A percentile compares a stretch with the other conserved stretches of the same genome.
phyloP scores from a whole-genome alignment of 2,888 invertebrate species.

The Laothoe populi region DNA sequence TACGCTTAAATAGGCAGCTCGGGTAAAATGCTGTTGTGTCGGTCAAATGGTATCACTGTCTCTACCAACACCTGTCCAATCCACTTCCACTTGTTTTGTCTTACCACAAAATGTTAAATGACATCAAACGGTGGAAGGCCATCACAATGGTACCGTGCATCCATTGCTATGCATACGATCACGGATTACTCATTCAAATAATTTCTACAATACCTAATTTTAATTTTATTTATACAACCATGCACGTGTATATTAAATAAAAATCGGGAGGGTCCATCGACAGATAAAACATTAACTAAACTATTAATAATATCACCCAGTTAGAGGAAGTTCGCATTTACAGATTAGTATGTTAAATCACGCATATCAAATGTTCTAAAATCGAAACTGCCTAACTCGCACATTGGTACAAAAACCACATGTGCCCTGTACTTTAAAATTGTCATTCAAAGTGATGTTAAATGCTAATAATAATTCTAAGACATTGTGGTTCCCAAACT shows the following conservation, averaged over 20 bases:
- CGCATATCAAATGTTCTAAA: slow-evolving; percentile 6
- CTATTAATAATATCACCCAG: slow-evolving; percentile 25
- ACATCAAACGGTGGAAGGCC: not conserved
- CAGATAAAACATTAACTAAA: slow-evolving; percentile 18
- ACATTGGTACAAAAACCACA: not conserved
- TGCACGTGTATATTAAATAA: not conserved
- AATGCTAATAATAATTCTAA: slow-evolving; percentile 27
- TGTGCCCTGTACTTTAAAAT: not conserved
- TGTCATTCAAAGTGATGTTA: slow-evolving; percentile 22
- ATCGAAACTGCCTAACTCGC: slow-evolving; percentile 4
- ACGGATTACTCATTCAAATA: not conserved
- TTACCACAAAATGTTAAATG: too few species aligned
- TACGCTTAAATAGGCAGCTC: slow-evolving; percentile 54
- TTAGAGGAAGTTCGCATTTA: slow-evolving; percentile 23
- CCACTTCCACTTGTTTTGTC: not conserved
- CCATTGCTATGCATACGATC: slow-evolving; percentile 13
- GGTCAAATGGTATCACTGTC: slow-evolving; percentile 49
- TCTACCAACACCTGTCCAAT: slow-evolving; percentile 39
- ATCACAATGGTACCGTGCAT: not conserved
- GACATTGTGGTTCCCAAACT: slow-evolving; percentile 15
- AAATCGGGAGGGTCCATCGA: not conserved
- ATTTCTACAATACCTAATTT: not conserved
- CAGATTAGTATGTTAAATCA: slow-evolving; percentile 17
- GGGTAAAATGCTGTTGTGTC: slow-evolving; percentile 50
- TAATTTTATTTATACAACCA: not conserved